Evolutionary conservation across 2,113 vertebrate genomes (phyloP).

Genomic region (Patagioenas fasciata): DNA sequence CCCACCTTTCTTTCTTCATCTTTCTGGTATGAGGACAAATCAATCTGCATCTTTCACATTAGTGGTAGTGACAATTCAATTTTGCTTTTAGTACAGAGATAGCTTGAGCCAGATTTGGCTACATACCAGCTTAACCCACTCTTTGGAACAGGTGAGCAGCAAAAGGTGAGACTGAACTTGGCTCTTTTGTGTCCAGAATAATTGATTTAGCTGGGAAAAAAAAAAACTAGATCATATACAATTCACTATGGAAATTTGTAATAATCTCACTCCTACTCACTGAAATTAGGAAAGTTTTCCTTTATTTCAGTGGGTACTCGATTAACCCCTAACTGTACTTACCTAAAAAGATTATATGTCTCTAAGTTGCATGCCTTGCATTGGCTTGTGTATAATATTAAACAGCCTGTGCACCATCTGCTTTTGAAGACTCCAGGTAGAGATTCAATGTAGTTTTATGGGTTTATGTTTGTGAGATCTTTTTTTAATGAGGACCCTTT

Average conservation of each 20-base stretch:
- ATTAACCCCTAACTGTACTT: neutral
- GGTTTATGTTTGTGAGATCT: neutral
- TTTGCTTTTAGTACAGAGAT: neutral
- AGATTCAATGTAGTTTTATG: neutral
- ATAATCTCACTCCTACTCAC: neutral
- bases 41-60: neutral
- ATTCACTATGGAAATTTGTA: neutral
- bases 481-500: neutral
- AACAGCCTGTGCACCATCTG: rapidly evolving
- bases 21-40: neutral
- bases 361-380: neutral
- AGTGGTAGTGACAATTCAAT: neutral
- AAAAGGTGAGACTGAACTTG: neutral
- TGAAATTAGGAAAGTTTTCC: neutral
- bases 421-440: neutral
- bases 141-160: neutral
- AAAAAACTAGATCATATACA: neutral
- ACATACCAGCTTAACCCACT: neutral
- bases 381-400: neutral
- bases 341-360: neutral
- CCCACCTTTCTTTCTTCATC: neutral
- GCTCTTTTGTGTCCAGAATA: neutral
- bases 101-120: neutral
- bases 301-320: neutral
- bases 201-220: neutral